Evolutionary conservation across 1,140 invertebrate species (phyloP), one percentile per base, ranked within the genome.

Genomic region (Drosophila kanapiae): DNA sequence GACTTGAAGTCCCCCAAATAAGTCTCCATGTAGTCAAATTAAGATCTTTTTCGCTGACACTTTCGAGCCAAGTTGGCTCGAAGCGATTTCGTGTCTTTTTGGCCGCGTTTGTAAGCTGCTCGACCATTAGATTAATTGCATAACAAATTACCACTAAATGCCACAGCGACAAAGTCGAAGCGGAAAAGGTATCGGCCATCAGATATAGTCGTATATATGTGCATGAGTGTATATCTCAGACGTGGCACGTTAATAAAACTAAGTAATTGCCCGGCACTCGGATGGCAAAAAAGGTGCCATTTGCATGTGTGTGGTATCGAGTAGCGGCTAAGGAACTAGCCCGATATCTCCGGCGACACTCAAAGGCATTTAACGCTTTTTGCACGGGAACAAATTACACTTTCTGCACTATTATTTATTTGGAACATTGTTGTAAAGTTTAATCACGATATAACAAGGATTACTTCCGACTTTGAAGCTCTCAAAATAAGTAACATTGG

Each of bases 111-210:
- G 35, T 67, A 38, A 63, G 64, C 51, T 67, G 23, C 11, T 48
- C 29, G 71, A 23, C 43, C 43, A 68, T 77, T 78, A 59, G 56
- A 58, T 45, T 56, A 45, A 63, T 56, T 79, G 77, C 77, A 65
- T 47, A 75, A 78, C 77, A 78, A 79, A 78, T 72, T 61, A 47
- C 75, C 43, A 71, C 59, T 72, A 64, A 69, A 67, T 61, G 63
- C 62, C 54, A 49, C 51, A 59, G 49, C 47, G 47, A 60, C 54
- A 59, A 56, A 59, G 47, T 47, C 29, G 33, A 75, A 69, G 78
- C 77, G 78, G 59, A 80, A 80, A 67, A 67, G 71, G 40, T 45
- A 68, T 56, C 16, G 40, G 48, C 38, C 33, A 35, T 38, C 27
- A 37, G 40, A 58, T 51, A 23, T 5, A 9, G 27, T 31, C n/a